Evolutionary conservation across 2,888 invertebrate species (phyloP).

Genomic region (Xanthorhoe designata): DNA sequence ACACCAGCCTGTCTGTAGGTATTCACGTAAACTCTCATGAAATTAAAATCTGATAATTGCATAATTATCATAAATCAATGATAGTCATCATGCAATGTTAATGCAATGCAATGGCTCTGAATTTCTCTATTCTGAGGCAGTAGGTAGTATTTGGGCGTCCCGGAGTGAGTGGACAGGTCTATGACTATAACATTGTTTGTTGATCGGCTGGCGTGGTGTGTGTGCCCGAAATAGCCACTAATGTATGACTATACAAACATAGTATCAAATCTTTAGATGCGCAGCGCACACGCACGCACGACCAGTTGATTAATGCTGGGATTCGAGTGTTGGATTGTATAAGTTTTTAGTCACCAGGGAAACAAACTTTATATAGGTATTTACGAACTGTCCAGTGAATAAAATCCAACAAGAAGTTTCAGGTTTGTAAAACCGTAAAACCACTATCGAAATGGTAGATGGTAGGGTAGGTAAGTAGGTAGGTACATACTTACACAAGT

Average conservation of each 20-base stretch:
- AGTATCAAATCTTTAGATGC: constrained; percentile 5
- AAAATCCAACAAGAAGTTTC: neutral
- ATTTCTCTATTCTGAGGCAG: too few relatives aligned
- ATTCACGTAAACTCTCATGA: too few relatives aligned
- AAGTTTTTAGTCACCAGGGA: neutral
- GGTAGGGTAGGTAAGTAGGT: too few relatives aligned
- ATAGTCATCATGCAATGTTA: too few relatives aligned
- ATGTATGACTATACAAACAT: constrained; percentile 16
- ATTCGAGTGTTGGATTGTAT: neutral
- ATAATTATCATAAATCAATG: too few relatives aligned
- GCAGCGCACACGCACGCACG: constrained; percentile 23
- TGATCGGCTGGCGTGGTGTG: constrained; percentile 48
- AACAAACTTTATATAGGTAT: neutral
- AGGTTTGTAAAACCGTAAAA: neutral
- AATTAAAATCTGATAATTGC: too few relatives aligned
- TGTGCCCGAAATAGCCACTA: constrained; percentile 37
- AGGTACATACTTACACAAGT: neutral
- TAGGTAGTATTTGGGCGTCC: constrained; percentile 14
- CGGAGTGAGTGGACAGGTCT: constrained; percentile 47
- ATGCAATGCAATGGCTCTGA: too few relatives aligned
- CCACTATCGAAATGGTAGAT: too few relatives aligned
- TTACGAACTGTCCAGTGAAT: neutral
- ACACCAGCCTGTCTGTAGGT: too few relatives aligned
- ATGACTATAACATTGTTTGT: constrained; percentile 59
- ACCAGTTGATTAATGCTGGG: constrained; percentile 8